Evolutionary conservation across 2,113 vertebrate genomes (phyloP), one percentile per base, ranked within the genome.

Genomic region (Malurus alboscapulatus): DNA sequence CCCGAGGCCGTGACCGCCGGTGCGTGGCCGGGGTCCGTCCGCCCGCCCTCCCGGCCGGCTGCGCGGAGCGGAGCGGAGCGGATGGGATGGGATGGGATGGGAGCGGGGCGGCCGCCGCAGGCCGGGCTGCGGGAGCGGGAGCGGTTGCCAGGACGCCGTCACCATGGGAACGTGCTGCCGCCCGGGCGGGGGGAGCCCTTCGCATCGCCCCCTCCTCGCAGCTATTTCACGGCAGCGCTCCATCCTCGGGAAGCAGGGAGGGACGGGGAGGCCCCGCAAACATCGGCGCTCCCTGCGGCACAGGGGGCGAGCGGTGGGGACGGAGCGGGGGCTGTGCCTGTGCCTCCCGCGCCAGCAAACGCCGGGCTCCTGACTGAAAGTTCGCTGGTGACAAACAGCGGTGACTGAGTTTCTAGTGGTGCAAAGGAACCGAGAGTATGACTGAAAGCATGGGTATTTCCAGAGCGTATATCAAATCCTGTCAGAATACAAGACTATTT

Each of bases 121-220:
- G 91, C 92, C 88, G 76, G 91, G 74, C 67, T 88, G 94, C 80
- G 45, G 92, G 86, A 89, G 94, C 85, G 83, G 84, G 87, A 79
- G 92, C 84, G 6, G 96, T 95, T 97, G 96, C 96, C 95, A 95
- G 94, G 95, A 97, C 94, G 95, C 96, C 73, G 95, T 97, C 94
- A 17, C 93, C 87, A 96, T 95, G 87, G 95, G 58, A 91, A 97
- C 94, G 62, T 40, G 92, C 88, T 58, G 65, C 73, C 80, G 84
- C 88, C 66, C 47, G 55, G 51, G 50, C 55, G 57, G 68, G 48
- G 66, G 67, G 75, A 87, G 75, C 67, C 75, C 85, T 73, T 42
- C 14, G 75, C 85, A 65, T 88, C 85, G 76, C 85, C 85, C 67
- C 85, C 85, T 88, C 75, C 75, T 10, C 75, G 63, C 67, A 10